phyloP scores from a whole-genome alignment of 2,797 vertebrate species.

The Trematomus bernacchii region DNA sequence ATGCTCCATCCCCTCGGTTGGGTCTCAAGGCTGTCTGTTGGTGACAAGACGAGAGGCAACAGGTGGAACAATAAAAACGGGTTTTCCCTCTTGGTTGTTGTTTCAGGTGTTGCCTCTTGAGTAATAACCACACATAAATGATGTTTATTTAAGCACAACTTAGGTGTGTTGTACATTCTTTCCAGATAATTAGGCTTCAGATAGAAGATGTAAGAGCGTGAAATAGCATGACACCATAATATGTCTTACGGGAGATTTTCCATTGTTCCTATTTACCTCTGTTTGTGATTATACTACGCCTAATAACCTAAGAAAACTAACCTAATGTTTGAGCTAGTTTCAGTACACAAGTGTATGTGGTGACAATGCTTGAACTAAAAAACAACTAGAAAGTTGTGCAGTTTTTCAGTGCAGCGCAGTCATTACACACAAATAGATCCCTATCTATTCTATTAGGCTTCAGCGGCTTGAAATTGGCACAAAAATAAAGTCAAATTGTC shows the following conservation, averaged over 20 bases:
- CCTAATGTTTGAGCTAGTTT: not conserved
- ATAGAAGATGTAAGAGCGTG: conserved; percentile 33
- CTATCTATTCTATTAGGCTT: conserved; percentile 9
- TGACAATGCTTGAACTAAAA: not conserved
- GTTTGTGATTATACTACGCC: conserved; percentile 12
- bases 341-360: not conserved
- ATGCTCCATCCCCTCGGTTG: conserved; percentile 6
- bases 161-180: conserved; percentile 26
- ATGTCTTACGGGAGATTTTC: conserved; percentile 16
- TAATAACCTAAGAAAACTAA: conserved; percentile 9
- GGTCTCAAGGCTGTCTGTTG: conserved; percentile 16
- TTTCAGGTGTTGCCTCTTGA: conserved; percentile 11
- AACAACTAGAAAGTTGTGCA: not conserved
- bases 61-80: no score
- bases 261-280: conserved; percentile 27
- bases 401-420: not conserved
- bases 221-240: conserved; percentile 47
- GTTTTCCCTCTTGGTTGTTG: no score
- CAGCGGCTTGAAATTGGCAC: conserved; percentile 20
- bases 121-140: conserved; percentile 9
- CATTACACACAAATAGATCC: conserved; percentile 27
- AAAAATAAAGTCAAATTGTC: conserved; percentile 47
- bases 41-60: conserved; percentile 17
- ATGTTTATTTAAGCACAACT: conserved; percentile 46
- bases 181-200: conserved; percentile 37